Evolutionary conservation across 1,140 invertebrate genomes (phyloP), one percentile per base, ranked within the genome.

Genomic region (Caerostris darwini): DNA sequence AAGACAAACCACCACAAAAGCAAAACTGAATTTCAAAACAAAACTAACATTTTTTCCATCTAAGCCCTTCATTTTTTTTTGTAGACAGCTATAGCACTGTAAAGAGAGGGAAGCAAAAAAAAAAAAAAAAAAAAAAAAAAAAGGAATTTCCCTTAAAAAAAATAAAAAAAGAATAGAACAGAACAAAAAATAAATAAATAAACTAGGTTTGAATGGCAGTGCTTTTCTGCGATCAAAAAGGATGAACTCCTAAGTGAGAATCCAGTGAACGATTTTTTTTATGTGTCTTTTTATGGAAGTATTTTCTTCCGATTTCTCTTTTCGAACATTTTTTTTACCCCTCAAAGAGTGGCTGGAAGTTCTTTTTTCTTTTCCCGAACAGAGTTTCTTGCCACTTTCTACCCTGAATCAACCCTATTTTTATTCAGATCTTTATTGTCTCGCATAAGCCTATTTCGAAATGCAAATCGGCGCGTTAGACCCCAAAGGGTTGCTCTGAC

Each of bases 141-240:
- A 50, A 14, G 53, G 54, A 10, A 54, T 67, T 67, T 67, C 61
- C 61, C 6, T 67, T 3, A 17, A 5, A 0, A 12, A 67, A 67
- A 67, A 34, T 1, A 64, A 67, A 67, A 67, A 17, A n/a, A 17
- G 12, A 53, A 0, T 4, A 12, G 12, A 77, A 77, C 12, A 77
- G 8, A 71, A 34, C 34, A 5, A 50, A 77, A 77, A 7, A 10
- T 8, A 85, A 85, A 85, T 57, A 85, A 34, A 58, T 57, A 59
- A 85, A 58, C 17, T 17, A 34, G 58, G 83, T 85, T 85, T 85
- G 83, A 85, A 57, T 85, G 57, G 83, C 83, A 85, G 57, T 85
- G 56, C 83, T 85, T 85, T 85, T 56, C n/a, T 19, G 57, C n/a
- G 83, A 85, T 85, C 56, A 58, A 58, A 58, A 17, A 85, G n/a